Conservation (phyloP, 1,140 invertebrate genomes). For the Conopomorpha cramerella region DNA sequence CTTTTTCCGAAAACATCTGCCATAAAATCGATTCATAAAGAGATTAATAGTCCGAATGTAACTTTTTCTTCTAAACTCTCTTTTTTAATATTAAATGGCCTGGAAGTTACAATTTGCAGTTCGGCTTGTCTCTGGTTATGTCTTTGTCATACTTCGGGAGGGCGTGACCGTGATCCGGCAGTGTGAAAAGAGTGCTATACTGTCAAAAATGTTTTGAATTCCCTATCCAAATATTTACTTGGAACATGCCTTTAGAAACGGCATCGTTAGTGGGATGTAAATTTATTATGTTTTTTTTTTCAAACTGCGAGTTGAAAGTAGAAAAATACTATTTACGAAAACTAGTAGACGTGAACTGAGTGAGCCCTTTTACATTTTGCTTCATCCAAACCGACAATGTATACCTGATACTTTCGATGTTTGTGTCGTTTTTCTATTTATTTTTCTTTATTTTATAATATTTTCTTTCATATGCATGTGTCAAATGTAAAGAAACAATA, state of each 20-base stretch:
- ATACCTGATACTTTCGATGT: too few species aligned
- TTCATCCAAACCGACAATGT: too few species aligned
- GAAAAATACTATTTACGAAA: too few species aligned
- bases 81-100: conserved; percentile 45
- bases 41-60: conserved; percentile 36
- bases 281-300: too few species aligned
- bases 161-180: conserved; percentile 35
- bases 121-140: conserved; percentile 16
- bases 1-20: conserved; percentile 9
- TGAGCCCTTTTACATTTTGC: too few species aligned
- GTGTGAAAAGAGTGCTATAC: conserved; percentile 7
- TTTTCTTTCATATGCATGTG: too few species aligned
- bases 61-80: conserved; percentile 10
- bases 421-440: too few species aligned
- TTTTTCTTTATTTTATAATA: too few species aligned
- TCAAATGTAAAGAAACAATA: too few species aligned
- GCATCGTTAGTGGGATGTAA: too few species aligned
- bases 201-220: conserved; percentile 33
- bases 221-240: conserved; percentile 54
- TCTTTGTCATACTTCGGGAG: conserved; percentile 28
- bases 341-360: too few species aligned
- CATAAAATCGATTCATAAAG: conserved; percentile 20
- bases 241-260: conserved; percentile 29
- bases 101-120: conserved; percentile 53
- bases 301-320: too few species aligned